A percentile compares a stretch with the other conserved stretches of the same genome.
These are phyloP conservation scores for Phenganax marumi DNA, from an alignment of 92 coral and sea anemone genomes.

Conservation along the genomic window DNA sequence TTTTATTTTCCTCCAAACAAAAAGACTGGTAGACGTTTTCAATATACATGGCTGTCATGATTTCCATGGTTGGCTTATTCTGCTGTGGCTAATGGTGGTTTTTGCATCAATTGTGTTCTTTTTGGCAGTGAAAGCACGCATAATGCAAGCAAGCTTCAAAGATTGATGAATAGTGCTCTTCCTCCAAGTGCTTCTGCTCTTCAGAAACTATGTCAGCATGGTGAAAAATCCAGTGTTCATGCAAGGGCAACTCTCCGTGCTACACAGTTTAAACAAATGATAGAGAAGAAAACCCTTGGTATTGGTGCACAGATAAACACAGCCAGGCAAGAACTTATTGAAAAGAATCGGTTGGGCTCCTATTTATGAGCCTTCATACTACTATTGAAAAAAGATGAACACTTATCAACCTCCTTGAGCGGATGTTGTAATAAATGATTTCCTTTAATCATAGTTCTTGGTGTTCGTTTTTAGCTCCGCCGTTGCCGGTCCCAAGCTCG, in stretches of 20 bases:
- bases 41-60: conserved; percentile 27
- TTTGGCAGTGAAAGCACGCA: conserved; percentile 46
- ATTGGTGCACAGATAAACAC: conserved; percentile 42
- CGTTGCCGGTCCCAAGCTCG: no score
- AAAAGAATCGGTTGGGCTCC: conserved; percentile 33
- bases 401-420: no score
- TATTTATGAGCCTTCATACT: conserved; percentile 6
- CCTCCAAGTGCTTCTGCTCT: conserved; percentile 24
- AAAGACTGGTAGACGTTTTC: conserved; percentile 44
- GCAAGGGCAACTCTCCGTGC: conserved; percentile 32
- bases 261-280: conserved; percentile 39
- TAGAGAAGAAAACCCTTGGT: conserved; percentile 18
- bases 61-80: conserved; percentile 56
- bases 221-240: conserved; percentile 43
- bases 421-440: no score
- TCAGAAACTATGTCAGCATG: conserved; percentile 39
- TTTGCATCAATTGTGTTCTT: conserved; percentile 46
- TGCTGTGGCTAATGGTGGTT: conserved; percentile 44
- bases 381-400: no score
- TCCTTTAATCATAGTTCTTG: no score
- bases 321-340: conserved; percentile 26
- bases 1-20: conserved; percentile 39
- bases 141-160: conserved; percentile 45
- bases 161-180: conserved; percentile 42
- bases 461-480: no score